Conservation (phyloP, 2,797 vertebrate species). For the Falco rusticolus region DNA sequence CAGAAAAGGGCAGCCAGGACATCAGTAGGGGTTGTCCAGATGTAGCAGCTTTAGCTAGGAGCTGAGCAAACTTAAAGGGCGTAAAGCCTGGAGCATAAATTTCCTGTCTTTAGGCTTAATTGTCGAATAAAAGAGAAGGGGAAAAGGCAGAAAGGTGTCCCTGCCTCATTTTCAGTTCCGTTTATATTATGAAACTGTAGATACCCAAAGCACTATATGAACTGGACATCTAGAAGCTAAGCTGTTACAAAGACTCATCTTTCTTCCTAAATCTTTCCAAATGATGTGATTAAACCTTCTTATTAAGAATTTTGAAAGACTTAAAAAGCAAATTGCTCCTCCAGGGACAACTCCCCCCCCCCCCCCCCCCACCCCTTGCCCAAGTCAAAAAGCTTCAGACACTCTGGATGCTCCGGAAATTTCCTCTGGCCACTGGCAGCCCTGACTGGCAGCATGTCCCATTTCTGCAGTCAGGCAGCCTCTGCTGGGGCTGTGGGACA, state of each 20-base stretch:
- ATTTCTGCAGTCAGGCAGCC: fast-evolving
- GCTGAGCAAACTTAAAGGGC: neutral
- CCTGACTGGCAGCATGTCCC: fast-evolving
- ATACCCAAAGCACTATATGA: neutral
- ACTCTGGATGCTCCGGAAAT: neutral
- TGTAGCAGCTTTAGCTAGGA: neutral
- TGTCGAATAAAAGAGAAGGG: neutral
- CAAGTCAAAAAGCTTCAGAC: neutral
- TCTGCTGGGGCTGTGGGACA: neutral
- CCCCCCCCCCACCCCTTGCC: neutral
- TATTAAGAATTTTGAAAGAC: neutral
- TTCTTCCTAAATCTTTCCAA: neutral
- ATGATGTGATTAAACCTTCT: neutral
- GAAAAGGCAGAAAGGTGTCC: neutral
- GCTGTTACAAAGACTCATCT: neutral
- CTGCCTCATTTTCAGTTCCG: neutral
- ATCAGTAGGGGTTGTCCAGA: neutral
- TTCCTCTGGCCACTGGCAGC: neutral
- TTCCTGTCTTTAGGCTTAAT: neutral
- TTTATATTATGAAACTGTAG: neutral
- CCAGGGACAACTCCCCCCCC: neutral
- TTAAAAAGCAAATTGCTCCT: neutral
- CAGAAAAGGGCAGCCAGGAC: neutral
- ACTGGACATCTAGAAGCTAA: neutral
- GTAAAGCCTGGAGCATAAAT: neutral